Conservation (phyloP, 1,140 invertebrate genomes). For the Planococcus citri region DNA sequence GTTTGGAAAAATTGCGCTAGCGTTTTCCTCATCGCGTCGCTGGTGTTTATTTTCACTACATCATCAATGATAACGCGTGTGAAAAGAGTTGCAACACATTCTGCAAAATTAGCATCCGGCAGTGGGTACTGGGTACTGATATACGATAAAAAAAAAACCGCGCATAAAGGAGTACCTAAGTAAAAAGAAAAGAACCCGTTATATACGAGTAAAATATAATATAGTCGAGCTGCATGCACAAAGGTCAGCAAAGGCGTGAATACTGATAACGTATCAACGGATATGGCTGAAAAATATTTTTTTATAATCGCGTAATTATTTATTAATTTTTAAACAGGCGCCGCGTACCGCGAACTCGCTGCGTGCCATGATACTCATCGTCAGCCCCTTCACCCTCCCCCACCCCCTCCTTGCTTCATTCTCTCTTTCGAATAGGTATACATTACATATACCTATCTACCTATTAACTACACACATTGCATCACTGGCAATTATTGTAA, state of each 20-base stretch:
- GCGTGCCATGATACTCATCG: not conserved
- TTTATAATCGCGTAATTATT: conserved; percentile 3
- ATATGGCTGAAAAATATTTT: not conserved
- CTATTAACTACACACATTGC: no score
- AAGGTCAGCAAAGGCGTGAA: not conserved
- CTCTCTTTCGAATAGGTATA: no score
- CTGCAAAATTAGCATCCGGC: not conserved
- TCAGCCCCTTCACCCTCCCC: no score
- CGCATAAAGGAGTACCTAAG: not conserved
- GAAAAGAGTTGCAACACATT: not conserved
- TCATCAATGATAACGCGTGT: conserved; percentile 1
- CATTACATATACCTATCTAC: no score
- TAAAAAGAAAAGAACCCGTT: not conserved
- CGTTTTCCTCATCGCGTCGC: no score
- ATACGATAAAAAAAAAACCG: conserved; percentile 2
- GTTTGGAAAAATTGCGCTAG: not conserved
- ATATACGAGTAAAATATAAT: not conserved
- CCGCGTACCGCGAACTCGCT: not conserved
- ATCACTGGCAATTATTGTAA: no score
- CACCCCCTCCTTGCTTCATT: no score
- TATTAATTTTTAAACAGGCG: not conserved
- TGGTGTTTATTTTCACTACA: not conserved
- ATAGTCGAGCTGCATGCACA: not conserved
- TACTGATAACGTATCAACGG: conserved; percentile 2
- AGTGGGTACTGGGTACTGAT: no score